Evolutionary conservation across 2,888 invertebrate species (phyloP).

Genomic region (Stenchaetothrips biformis): DNA sequence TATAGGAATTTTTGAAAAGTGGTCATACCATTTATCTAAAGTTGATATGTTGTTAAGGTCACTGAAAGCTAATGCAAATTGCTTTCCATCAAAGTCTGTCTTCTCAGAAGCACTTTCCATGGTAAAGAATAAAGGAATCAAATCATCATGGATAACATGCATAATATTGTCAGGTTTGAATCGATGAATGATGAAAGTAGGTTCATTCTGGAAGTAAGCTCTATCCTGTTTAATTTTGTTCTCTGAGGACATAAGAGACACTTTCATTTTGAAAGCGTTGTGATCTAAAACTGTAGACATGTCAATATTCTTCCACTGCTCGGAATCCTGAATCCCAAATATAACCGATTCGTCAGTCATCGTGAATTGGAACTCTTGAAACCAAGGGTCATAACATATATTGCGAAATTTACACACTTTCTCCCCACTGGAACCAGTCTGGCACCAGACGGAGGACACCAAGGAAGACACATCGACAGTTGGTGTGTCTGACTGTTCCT

Average conservation of each 20-base stretch:
- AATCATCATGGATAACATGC: conserved; percentile 52
- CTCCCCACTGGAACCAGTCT: conserved; percentile 30
- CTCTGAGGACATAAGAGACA: conserved; percentile 35
- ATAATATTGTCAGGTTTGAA: conserved; percentile 53
- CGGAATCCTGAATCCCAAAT: conserved; percentile 40
- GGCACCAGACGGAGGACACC: conserved; percentile 38
- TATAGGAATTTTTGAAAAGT: conserved; percentile 42
- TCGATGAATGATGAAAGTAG: conserved; percentile 43
- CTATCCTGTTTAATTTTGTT: conserved; percentile 29
- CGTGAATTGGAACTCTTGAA: conserved; percentile 44
- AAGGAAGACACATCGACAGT: not conserved
- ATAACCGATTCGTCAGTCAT: conserved; percentile 41
- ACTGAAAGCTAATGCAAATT: conserved; percentile 41
- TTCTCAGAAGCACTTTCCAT: conserved; percentile 39
- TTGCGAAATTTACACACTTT: conserved; percentile 45
- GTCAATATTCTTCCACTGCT: conserved; percentile 42
- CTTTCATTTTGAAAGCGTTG: conserved; percentile 43
- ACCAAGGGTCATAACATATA: conserved; percentile 44
- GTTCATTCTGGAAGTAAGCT: conserved; percentile 26
- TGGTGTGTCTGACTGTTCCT: too few species aligned
- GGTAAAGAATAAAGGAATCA: conserved; percentile 47
- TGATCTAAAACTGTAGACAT: conserved; percentile 46
- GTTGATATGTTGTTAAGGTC: conserved; percentile 42
- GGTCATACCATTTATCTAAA: conserved; percentile 43
- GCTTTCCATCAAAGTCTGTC: conserved; percentile 37